Base-by-base conservation (phyloP, 1,140 invertebrate species). In the Tyrophagus putrescentiae region DNA sequence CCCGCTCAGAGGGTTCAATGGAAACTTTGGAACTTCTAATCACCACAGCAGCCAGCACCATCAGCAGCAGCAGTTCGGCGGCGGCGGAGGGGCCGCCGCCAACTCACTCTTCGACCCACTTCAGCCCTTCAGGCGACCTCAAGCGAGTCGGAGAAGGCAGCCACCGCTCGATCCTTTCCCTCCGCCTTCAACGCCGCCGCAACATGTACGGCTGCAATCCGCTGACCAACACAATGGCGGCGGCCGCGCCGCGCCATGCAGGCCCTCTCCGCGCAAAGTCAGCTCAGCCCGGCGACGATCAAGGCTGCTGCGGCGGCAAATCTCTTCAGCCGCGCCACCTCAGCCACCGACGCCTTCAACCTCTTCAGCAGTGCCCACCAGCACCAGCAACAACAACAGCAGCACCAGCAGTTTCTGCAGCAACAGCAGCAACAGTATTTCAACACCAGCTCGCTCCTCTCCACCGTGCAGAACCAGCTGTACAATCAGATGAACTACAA, bases 71-170 rank as follows among this genome's bases (percentile, higher is more conserved):
- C n/a, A n/a, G 6, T 4, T n/a, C n/a, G n/a, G n/a, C n/a, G n/a
- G 3, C 41, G 25, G 4, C 41, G 25, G 18, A n/a, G 25, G 18
- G 41, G 41, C 25, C 41, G 25, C 4, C 41, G 25, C 4, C 41
- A 42, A 42, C 41, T 21, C 18, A n/a, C 18, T 21, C 41, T 21
- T 21, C 1, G n/a, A n/a, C n/a, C n/a, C n/a, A n/a, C n/a, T n/a
- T n/a, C n/a, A n/a, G n/a, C n/a, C n/a, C n/a, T n/a, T n/a, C n/a
- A n/a, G n/a, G 66, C 39, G 65, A 68, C 41, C 16, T 39, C 63
- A 3, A 29, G 63, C 27, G 65, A 66, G 29, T 68, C 57, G 54
- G 68, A 63, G 63, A 67, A 64, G 63, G 65, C 63, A 52, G 64
- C 61, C 34, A 65, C 56, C 23, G 65, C 62, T 29, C 62, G 54